A percentile compares a stretch with the other conserved stretches of the same genome.
phyloP scores from a whole-genome alignment of 37 sponge, comb jelly and placozoan species.

The Ephydatia muelleri region DNA sequence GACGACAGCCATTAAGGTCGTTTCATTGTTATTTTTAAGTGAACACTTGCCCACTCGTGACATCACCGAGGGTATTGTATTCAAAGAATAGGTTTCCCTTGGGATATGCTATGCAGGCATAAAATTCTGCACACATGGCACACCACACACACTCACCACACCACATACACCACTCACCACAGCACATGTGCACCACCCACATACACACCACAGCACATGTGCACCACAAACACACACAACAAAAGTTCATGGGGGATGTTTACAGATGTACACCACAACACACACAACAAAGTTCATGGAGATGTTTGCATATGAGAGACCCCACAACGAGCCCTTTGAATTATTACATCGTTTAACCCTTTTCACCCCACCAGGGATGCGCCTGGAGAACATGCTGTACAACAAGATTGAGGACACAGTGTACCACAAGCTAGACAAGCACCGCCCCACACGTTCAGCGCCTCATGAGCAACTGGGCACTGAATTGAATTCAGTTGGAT shows the following conservation, averaged over 20 bases:
- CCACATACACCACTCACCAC: too few relatives aligned
- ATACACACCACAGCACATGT: background rate
- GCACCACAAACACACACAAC: too few relatives aligned
- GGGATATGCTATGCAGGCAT: too few relatives aligned
- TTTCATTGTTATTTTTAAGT: too few relatives aligned
- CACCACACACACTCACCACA: too few relatives aligned
- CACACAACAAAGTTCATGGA: background rate
- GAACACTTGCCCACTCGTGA: too few relatives aligned
- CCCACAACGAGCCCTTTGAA: background rate
- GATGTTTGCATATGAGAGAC: background rate
- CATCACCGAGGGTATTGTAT: too few relatives aligned
- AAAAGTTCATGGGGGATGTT: too few relatives aligned
- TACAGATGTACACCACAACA: too few relatives aligned
- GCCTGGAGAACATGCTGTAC: conserved; percentile 51
- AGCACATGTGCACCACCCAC: too few relatives aligned
- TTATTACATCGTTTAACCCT: background rate
- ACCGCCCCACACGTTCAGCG: conserved; percentile 20
- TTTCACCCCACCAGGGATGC: conserved; percentile 27
- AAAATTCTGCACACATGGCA: too few relatives aligned
- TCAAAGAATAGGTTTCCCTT: too few relatives aligned
- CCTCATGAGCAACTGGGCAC: conserved; percentile 39
- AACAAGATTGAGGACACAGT: conserved; percentile 35
- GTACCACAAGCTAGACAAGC: conserved; percentile 42
- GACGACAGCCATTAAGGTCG: background rate
- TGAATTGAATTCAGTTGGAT: conserved; percentile 15